Conservation (phyloP, 2,113 vertebrate species). For the Cyphomyrus plagiostoma region DNA sequence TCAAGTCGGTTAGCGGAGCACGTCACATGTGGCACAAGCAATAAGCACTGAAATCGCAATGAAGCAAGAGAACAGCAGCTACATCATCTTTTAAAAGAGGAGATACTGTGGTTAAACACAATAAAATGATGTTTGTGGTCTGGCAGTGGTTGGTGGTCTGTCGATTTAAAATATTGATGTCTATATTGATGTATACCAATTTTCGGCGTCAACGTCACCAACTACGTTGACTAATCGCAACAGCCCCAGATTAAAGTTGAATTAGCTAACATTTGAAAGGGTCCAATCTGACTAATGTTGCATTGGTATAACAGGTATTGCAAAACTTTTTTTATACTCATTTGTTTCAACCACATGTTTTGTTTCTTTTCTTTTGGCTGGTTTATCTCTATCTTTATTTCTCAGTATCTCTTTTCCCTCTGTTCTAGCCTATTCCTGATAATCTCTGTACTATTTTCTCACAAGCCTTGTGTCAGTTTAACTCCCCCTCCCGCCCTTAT, state of each 20-base stretch:
- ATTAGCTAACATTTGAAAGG: not conserved
- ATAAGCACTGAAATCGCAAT: too few relatives aligned
- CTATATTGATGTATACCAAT: too few relatives aligned
- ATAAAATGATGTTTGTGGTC: too few relatives aligned
- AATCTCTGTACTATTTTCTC: not conserved
- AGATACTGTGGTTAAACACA: too few relatives aligned
- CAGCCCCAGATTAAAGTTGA: not conserved
- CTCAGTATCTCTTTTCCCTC: not conserved
- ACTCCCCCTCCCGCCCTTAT: not conserved
- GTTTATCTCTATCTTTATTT: not conserved
- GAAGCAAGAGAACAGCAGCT: too few relatives aligned
- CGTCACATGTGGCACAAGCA: too few relatives aligned
- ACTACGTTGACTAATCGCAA: too few relatives aligned
- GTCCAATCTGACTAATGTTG: not conserved
- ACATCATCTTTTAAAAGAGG: too few relatives aligned
- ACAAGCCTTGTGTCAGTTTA: not conserved
- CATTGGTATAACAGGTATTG: not conserved
- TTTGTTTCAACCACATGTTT: not conserved
- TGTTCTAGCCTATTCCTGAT: not conserved
- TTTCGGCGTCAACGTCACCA: too few relatives aligned
- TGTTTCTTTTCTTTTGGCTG: not conserved
- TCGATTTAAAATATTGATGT: too few relatives aligned
- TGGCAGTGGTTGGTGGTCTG: too few relatives aligned
- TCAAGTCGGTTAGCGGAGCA: too few relatives aligned
- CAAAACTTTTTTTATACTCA: not conserved